Evolutionary conservation across 2,113 vertebrate species (phyloP), one percentile per base, ranked within the genome.

Genomic region (Numenius arquata): DNA sequence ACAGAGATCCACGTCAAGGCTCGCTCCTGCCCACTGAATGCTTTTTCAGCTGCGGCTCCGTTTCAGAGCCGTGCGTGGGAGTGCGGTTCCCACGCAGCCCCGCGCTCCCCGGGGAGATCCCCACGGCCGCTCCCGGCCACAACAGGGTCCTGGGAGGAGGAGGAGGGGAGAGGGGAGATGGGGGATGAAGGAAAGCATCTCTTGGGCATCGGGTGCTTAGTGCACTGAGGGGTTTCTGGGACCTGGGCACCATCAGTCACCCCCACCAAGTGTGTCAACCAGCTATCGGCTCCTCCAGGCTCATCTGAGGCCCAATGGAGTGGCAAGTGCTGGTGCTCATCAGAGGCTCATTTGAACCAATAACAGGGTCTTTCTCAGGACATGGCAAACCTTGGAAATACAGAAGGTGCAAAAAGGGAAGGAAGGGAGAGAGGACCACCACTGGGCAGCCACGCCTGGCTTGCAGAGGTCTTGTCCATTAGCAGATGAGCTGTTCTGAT

Each of bases 301-400:
- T 59, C 25, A 1, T 29, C 67, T 36, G 52, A 58, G 68, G 70
- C 22, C 12, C 61, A 52, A 3, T 0, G 0, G 43, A 16, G 36
- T 65, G 59, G 63, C 30, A 72, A 75, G 66, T 4, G 21, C 66
- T 56, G 22, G 40, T 5, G 23, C 65, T 81, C 47, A 5, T 11
- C 4, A 2, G 73, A 70, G 59, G 32, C 40, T 80, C 15, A 0
- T 48, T n/a, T 56, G 52, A 75, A 43, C 38, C 81, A 87, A 74
- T 43, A 63, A 63, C 14, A 41, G 32, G 36, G 66, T 47, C 41
- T 85, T 94, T 21, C 59, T 21, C 40, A 79, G 74, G 92, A 75
- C 23, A 56, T 4, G n/a, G 52, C 59, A 93, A 85, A 72, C 19
- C 81, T n/a, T 75, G 48, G 58, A 83, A 79, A 62, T 21, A 41